phyloP scores from a whole-genome alignment of 2,113 vertebrate genomes.

The Boulengeromyrus knoepffleri region DNA sequence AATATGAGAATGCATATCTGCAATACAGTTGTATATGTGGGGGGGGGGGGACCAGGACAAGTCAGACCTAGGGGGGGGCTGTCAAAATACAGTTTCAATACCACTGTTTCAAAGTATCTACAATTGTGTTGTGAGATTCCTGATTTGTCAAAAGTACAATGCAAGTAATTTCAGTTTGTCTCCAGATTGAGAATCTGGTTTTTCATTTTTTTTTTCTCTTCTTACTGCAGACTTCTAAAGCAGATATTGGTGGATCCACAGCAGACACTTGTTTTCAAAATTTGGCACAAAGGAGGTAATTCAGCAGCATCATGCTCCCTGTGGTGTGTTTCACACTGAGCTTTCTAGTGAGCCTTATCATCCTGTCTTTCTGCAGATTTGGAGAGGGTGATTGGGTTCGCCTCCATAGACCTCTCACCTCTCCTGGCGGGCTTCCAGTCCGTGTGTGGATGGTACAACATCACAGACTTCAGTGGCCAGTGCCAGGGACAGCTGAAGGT shows the following conservation, averaged over 20 bases:
- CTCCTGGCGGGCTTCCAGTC: conserved; percentile 86
- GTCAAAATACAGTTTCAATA: not conserved
- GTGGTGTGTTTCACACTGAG: not conserved
- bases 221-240: conserved; percentile 72
- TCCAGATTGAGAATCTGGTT: not conserved
- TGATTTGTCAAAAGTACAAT: not conserved
- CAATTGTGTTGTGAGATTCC: not conserved
- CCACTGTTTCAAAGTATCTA: not conserved
- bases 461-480: conserved; percentile 82
- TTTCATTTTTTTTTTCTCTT: conserved; percentile 8
- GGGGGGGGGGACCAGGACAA: not conserved
- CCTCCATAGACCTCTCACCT: conserved; percentile 82
- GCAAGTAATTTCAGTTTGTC: not conserved
- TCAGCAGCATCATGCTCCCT: not conserved
- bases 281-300: conserved; percentile 94
- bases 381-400: conserved; percentile 87
- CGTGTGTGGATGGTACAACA: conserved; percentile 94
- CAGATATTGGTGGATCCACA: conserved; percentile 82
- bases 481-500: conserved; percentile 94
- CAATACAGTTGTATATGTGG: not conserved
- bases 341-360: not conserved
- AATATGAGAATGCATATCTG: not conserved
- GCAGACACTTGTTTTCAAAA: conserved; percentile 88
- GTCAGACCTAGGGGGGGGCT: too few species aligned
- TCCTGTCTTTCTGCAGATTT: conserved; percentile 55